Evolutionary conservation across 2,113 vertebrate species (phyloP).

Genomic region (Zootoca vivipara): DNA sequence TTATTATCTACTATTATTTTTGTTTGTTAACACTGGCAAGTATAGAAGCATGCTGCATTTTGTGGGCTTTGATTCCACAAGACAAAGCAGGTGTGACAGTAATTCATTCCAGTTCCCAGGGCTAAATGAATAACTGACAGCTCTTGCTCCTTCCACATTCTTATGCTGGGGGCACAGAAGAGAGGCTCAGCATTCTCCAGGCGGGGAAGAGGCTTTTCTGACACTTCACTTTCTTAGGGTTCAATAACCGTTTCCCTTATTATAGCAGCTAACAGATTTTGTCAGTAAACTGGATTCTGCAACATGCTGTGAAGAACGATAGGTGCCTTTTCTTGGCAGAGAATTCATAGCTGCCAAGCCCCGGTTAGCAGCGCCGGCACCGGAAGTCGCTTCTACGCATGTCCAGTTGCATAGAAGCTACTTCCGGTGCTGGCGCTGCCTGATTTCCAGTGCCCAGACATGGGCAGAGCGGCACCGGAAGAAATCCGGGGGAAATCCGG

Average conservation of each 20-base stretch:
- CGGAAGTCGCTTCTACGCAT: no score
- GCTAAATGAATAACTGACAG: conserved; percentile 15
- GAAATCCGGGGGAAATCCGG: no score
- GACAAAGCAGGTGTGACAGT: background rate
- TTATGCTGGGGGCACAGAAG: background rate
- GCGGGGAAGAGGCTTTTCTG: conserved; percentile 29
- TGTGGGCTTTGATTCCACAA: background rate
- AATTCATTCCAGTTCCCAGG: conserved; percentile 4
- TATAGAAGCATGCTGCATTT: background rate
- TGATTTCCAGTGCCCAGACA: no score
- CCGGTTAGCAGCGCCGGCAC: no score
- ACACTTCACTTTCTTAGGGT: conserved; percentile 29
- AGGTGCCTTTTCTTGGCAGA: no score
- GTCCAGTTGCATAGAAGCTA: no score
- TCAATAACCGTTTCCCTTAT: conserved; percentile 17
- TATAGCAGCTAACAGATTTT: conserved; percentile 23
- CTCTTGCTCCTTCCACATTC: conserved; percentile 6
- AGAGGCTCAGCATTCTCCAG: background rate
- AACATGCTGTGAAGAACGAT: background rate
- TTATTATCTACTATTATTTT: no score
- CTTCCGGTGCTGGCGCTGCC: no score
- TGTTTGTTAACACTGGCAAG: background rate
- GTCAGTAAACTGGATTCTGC: background rate
- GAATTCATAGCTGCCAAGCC: no score
- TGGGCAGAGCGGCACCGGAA: no score